Percentiles rank a stretch among this genome's conserved stretches.
Evolutionary conservation across 2,797 vertebrate genomes (phyloP).

Genomic region (Hylomyscus alleni): DNA sequence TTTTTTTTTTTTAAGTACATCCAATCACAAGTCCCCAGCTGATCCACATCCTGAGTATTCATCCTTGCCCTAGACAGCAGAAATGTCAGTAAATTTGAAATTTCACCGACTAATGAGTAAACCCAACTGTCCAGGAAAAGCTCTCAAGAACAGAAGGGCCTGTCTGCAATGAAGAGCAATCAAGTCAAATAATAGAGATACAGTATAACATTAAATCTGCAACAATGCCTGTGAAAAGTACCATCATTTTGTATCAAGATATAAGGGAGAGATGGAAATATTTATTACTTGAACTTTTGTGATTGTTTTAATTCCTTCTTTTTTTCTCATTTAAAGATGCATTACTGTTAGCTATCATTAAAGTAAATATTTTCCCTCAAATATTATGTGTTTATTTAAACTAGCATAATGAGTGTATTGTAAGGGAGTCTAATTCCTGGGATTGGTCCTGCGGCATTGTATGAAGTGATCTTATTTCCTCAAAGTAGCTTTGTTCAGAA

Average conservation of each 20-base stretch:
- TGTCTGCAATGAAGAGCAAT: background rate
- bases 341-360: background rate
- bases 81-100: background rate
- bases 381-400: constrained; percentile 39
- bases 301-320: background rate
- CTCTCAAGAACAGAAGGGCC: background rate
- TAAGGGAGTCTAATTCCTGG: constrained; percentile 41
- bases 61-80: background rate
- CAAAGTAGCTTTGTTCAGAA: constrained; percentile 82
- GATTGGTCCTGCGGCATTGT: constrained; percentile 73
- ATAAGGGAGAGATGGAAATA: background rate
- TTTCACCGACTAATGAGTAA: background rate
- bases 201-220: background rate
- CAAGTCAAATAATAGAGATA: background rate
- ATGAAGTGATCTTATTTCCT: constrained; percentile 68
- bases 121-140: background rate
- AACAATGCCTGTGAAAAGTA: background rate
- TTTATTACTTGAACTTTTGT: background rate
- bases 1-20: background rate
- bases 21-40: background rate
- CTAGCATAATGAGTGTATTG: constrained; percentile 26
- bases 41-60: fast-evolving
- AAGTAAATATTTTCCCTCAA: constrained; percentile 54
- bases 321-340: constrained; percentile 16
- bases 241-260: background rate